Base-by-base conservation (phyloP, 2,888 invertebrate species). In the Lysandra coridon region DNA sequence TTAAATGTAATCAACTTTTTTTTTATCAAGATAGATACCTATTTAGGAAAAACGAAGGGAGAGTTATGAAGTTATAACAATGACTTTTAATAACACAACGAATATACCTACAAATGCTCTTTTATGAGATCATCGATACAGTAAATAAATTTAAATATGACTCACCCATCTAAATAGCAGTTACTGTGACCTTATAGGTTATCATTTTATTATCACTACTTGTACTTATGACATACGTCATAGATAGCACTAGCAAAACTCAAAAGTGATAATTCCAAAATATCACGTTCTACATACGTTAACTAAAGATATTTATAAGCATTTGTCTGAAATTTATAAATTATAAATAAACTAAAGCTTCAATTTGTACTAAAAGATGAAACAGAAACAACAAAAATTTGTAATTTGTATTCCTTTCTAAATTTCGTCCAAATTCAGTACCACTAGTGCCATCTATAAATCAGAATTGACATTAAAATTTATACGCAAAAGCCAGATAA, bases 61-160 rank as follows among this genome's bases (percentile, higher is more conserved):
- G 33, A 57, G 57, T 33, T 57, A 76, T 5, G 33, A 76, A 57
- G 30, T 75, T 75, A 23, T 76, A 57, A 82, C 82, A 83, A 82
- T 85, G 84, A 85, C 84, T 76, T 57, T 30, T 76, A 57, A 53
- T 6, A 74, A 49, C 49, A 76, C 76, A 14, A 78, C 80, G 82
- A 83, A n/a, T n/a, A 81, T 82, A 84, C 84, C 82, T 85, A 86
- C 84, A 83, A 83, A 83, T 83, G 85, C 84, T 84, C 84, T 85
- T 85, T 83, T 89, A 93, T 94, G 95, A 94, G 93, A 93, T 94
- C 94, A 95, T 94, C 94, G 92, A 93, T 94, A 93, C 88, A 89
- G 90, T 91, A 93, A 92, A 94, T 94, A 95, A 93, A 94, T 94
- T 93, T 95, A 95, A 94, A 93, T 91, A 92, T 95, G 95, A 95